Evolutionary conservation across 1,140 invertebrate species (phyloP).

Genomic region (Dufourea novaeangliae): DNA sequence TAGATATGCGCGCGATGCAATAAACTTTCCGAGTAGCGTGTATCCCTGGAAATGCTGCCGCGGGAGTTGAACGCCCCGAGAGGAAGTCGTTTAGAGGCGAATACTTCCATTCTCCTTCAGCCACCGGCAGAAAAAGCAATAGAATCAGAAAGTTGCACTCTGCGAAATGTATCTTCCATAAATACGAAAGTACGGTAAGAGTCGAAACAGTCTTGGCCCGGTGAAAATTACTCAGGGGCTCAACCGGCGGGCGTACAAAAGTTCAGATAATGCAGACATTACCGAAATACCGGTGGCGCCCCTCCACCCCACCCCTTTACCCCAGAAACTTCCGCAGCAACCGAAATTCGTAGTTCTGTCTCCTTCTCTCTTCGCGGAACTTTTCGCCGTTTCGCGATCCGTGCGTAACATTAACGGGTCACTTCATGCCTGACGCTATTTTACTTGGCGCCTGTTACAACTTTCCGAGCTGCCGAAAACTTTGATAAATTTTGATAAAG

Average conservation of each 20-base stretch:
- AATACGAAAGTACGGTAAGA: neutral
- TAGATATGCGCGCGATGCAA: too few relatives aligned
- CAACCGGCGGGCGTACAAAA: neutral
- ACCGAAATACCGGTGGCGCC: slow-evolving; percentile 26
- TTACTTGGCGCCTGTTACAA: slow-evolving; percentile 10
- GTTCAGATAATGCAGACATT: slow-evolving; percentile 32
- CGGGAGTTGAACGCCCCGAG: neutral
- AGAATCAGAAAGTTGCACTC: neutral
- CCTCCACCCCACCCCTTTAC: too few relatives aligned
- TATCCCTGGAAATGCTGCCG: neutral
- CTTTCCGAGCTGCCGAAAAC: neutral
- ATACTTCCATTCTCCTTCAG: neutral
- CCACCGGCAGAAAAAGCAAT: neutral
- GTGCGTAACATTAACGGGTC: slow-evolving; percentile 32
- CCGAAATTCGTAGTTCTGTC: slow-evolving; percentile 25
- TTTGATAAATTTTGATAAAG: slow-evolving; percentile 26
- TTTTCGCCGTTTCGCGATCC: slow-evolving; percentile 34
- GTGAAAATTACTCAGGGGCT: slow-evolving; percentile 14
- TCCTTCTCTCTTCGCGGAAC: slow-evolving; percentile 17
- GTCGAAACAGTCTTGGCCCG: slow-evolving; percentile 21
- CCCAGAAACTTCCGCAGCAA: neutral
- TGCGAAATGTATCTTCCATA: slow-evolving; percentile 2
- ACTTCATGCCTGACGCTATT: slow-evolving; percentile 10
- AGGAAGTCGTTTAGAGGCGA: neutral
- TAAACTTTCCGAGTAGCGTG: too few relatives aligned